Base-by-base conservation (phyloP, 2,888 invertebrate genomes). In the Anorthoa munda region DNA sequence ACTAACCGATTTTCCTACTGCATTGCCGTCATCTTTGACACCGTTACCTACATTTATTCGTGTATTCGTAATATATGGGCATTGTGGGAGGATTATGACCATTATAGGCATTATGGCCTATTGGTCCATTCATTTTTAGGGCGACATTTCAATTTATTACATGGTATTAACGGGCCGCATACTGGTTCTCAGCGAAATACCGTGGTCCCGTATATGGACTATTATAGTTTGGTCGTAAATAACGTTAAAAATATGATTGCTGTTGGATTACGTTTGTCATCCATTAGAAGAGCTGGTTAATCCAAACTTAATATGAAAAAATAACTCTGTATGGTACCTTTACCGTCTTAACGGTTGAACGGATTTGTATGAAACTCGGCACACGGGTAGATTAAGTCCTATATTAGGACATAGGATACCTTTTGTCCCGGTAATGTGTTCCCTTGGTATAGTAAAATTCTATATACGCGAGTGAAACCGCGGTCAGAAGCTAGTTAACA, bases 41-140 rank as follows among this genome's bases (percentile, higher is more conserved):
- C 70, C 58, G 31, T 90, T 89, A 79, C 82, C 67, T 60, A 72
- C 70, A 76, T 77, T 70, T 53, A n/a, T n/a, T 53, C 53, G 59
- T 69, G 59, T 7, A 56, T 67, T n/a, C 39, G 2, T 80, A 61
- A 72, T 55, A 74, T 91, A 92, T 89, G 82, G 9, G 71, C 72
- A 69, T 77, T 78, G 91, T 92, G 88, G 92, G 90, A 81, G 88
- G 82, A 86, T 86, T 87, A 84, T 85, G 90, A 81, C 88, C 81
- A 86, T 86, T 87, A 84, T 85, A 76, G 48, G 12, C 55, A 7
- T 59, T 70, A 31, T 50, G 15, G 46, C 26, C 60, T 51, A 85
- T 82, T 79, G 85, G 82, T 79, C 82, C 31, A 72, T 85, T 75
- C 66, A 84, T 90, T 89, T 90, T 90, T 89, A 84, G 85, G 87